Percentiles rank a stretch among this genome's conserved stretches.
phyloP scores from a whole-genome alignment of 2,888 invertebrate species.

The Theretra japonica region DNA sequence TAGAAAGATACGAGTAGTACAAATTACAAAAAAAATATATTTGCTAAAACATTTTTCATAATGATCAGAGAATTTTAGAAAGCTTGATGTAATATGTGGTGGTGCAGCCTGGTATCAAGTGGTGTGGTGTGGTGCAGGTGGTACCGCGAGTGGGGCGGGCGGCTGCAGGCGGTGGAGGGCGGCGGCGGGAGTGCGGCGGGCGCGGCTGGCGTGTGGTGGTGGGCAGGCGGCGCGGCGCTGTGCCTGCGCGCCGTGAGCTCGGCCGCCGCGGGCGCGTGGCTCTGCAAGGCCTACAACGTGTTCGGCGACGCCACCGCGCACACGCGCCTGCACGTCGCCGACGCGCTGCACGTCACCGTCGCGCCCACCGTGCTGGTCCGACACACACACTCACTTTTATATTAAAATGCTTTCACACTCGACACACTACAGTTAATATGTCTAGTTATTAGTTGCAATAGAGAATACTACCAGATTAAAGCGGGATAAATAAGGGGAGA shows the following conservation, averaged over 20 bases:
- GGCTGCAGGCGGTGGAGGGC: constrained; percentile 65
- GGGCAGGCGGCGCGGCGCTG: constrained; percentile 89
- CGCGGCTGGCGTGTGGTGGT: constrained; percentile 79
- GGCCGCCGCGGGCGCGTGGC: constrained; percentile 87
- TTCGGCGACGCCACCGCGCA: constrained; percentile 88
- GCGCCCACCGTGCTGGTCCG: constrained; percentile 84
- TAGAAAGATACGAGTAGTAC: too few relatives aligned
- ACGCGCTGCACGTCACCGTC: constrained; percentile 85
- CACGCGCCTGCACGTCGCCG: constrained; percentile 85
- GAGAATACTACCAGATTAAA: too few relatives aligned
- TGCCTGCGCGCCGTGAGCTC: constrained; percentile 87
- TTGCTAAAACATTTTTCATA: too few relatives aligned
- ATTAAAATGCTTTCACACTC: too few relatives aligned
- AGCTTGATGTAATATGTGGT: too few relatives aligned
- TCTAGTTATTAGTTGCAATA: too few relatives aligned
- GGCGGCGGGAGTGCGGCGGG: constrained; percentile 42
- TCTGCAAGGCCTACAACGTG: constrained; percentile 88
- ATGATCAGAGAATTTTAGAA: too few relatives aligned
- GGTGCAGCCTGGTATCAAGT: not conserved
- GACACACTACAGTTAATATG: too few relatives aligned
- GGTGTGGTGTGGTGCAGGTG: constrained; percentile 64
- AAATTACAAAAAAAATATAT: too few relatives aligned
- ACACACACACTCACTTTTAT: not conserved
- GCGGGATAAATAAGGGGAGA: too few relatives aligned
- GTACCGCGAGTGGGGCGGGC: constrained; percentile 83